Conservation (phyloP, 2,113 vertebrate genomes). For the Gadus chalcogrammus region DNA sequence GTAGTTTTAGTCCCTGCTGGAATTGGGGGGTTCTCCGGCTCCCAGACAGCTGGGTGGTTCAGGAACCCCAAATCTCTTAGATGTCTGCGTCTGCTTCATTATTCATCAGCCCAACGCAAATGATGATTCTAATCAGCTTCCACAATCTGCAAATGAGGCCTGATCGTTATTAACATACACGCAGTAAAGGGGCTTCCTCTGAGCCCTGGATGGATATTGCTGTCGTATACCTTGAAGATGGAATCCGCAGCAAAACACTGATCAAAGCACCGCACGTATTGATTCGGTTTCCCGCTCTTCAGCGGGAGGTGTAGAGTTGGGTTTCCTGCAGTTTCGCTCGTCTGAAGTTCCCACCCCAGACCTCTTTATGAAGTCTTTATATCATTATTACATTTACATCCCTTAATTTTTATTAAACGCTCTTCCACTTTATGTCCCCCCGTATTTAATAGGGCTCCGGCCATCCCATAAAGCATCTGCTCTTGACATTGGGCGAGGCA, state of each 20-base stretch:
- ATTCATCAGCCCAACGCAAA: too few species aligned
- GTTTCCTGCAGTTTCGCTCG: constrained; percentile 1
- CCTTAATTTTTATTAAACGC: neutral
- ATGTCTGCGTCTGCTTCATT: too few species aligned
- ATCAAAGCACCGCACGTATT: constrained; percentile 47
- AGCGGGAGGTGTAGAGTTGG: neutral
- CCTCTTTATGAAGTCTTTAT: neutral
- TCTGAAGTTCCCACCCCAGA: constrained; percentile 10
- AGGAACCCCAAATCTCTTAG: too few species aligned
- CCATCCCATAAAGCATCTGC: constrained; percentile 32
- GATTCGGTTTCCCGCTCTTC: constrained; percentile 35
- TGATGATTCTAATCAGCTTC: too few species aligned
- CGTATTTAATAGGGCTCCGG: constrained; percentile 12
- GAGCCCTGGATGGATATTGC: too few species aligned
- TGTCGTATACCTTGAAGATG: constrained; percentile 35
- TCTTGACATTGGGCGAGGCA: constrained; percentile 52
- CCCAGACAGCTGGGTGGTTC: too few species aligned
- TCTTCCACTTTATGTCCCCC: neutral
- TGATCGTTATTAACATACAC: too few species aligned
- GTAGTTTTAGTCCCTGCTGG: too few species aligned
- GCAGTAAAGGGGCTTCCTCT: too few species aligned
- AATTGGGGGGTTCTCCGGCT: too few species aligned
- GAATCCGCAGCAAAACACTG: constrained; percentile 47
- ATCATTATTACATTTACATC: constrained; percentile 3
- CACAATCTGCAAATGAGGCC: too few species aligned